Evolutionary conservation across 2,888 invertebrate species (phyloP).

Genomic region (Julus scandinavius): DNA sequence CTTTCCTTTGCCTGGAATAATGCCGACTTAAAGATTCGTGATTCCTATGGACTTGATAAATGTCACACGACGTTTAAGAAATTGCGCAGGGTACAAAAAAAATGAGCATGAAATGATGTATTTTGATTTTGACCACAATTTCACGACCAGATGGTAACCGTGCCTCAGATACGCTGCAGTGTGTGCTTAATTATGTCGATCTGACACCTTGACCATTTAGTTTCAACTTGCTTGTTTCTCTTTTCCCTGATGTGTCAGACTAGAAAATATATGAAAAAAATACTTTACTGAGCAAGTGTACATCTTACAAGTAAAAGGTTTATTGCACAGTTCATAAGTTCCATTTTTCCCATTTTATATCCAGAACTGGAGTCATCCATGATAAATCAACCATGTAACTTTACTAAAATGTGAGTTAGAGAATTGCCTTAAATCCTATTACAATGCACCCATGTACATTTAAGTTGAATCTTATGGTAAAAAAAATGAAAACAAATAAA

Average conservation of each 20-base stretch:
- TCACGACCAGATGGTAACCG: constrained; percentile 56
- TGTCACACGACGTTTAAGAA: constrained; percentile 30
- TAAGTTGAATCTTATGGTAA: no score
- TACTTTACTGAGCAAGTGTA: not conserved
- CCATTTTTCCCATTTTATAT: no score
- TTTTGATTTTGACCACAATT: constrained; percentile 53
- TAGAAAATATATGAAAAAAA: constrained; percentile 46
- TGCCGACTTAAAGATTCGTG: constrained; percentile 26
- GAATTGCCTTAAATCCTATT: no score
- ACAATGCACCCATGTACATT: no score
- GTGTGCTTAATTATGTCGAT: constrained; percentile 52
- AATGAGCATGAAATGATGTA: constrained; percentile 38
- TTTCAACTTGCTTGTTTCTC: constrained; percentile 49
- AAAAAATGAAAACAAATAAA: no score
- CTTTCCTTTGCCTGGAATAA: constrained; percentile 44
- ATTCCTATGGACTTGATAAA: constrained; percentile 29
- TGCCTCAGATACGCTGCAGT: constrained; percentile 61
- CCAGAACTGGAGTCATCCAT: no score
- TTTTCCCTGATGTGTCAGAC: constrained; percentile 47
- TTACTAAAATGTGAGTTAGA: not conserved
- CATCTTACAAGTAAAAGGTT: no score
- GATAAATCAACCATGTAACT: no score
- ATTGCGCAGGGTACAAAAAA: constrained; percentile 34
- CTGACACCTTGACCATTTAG: constrained; percentile 49
- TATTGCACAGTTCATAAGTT: no score